Evolutionary conservation across 37 sponge, comb jelly and placozoan genomes (phyloP).

Genomic region (Oopsacas minuta): DNA sequence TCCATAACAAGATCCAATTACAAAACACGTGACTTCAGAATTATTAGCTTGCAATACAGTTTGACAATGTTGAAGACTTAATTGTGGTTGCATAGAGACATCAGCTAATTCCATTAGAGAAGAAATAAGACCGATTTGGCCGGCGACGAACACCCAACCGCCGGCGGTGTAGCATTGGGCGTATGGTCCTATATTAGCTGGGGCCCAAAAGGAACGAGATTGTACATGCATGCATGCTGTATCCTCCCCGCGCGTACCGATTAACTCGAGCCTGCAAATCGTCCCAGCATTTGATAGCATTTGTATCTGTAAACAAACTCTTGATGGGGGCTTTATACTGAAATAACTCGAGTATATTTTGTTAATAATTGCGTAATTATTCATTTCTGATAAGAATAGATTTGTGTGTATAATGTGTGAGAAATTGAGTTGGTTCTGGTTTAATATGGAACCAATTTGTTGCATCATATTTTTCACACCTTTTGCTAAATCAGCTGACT

Average conservation of each 20-base stretch:
- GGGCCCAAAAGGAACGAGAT: constrained; percentile 68
- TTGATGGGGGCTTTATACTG: constrained; percentile 40
- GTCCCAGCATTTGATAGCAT: neutral
- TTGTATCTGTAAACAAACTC: constrained; percentile 26
- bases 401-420: constrained; percentile 33
- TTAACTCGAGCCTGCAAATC: neutral
- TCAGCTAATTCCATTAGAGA: constrained; percentile 6
- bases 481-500: neutral
- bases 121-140: constrained; percentile 56
- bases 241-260: neutral
- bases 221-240: constrained; percentile 59
- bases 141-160: constrained; percentile 39
- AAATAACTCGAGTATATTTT: constrained; percentile 28
- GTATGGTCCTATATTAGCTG: constrained; percentile 83
- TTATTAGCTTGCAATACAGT: neutral
- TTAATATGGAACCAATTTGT: neutral
- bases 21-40: neutral
- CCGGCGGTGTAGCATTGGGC: constrained; percentile 53
- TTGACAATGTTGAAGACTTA: neutral
- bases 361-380: constrained; percentile 35
- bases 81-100: neutral
- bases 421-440: neutral
- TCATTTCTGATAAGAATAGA: constrained; percentile 44
- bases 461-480: constrained; percentile 19
- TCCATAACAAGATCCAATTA: neutral